Base-by-base conservation (phyloP, 2,113 vertebrate species). In the Propithecus coquereli region DNA sequence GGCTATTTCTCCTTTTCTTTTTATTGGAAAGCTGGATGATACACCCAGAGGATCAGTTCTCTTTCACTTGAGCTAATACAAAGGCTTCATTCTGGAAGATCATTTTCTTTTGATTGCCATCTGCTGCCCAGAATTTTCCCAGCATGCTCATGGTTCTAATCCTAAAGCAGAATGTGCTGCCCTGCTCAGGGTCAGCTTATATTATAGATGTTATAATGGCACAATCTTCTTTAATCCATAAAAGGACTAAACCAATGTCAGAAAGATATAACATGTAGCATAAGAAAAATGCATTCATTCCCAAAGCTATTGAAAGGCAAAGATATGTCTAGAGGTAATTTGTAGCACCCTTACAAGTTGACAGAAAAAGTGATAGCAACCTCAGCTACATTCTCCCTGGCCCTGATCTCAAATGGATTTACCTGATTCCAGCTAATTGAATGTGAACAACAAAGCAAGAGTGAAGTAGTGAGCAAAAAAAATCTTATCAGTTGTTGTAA, bases 181-280 rank as follows among this genome's bases (percentile, higher is more conserved):
- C 57, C 6, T 66, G 27, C 63, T 98, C 83, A 80, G 76, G 5
- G 57, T 93, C 79, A 47, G 34, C 30, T 90, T 97, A 40, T 50
- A 17, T 81, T 87, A 90, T 50, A 91, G 30, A 68, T 50, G 81
- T 30, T 87, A 85, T 77, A 95, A 91, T 70, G 22, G 0, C 27
- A 87, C 85, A 96, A 85, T 92, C 59, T 11, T 81, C 68, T 88
- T 94, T 97, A 96, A 97, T 89, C 18, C 6, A 61, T 68, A 52
- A 95, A 97, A 96, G 50, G 3, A 17, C 43, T 59, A 92, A 76
- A 52, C 8, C n/a, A 95, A 13, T 74, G 59, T 11, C 59, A 93
- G 94, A 97, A 91, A 81, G 83, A 18, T 16, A 61, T 3, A 77
- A 74, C 0, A 32, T 25, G 47, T 91, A 87, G 94, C 20, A 9